Evolutionary conservation across 2,888 invertebrate species (phyloP).

Genomic region (Morpho achilles): DNA sequence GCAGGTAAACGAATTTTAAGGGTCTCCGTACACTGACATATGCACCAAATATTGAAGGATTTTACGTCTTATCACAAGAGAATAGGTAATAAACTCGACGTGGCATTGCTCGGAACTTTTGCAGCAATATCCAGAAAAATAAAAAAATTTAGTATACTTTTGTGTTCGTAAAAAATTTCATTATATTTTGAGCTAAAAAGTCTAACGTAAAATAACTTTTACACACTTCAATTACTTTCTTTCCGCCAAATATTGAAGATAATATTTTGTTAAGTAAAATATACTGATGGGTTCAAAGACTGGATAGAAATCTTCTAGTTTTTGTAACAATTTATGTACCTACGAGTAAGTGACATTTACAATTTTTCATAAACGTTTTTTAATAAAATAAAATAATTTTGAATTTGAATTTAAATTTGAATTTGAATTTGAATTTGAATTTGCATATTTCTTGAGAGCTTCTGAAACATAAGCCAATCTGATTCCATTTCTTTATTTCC

Average conservation of each 20-base stretch:
- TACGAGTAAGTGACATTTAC: too few species aligned
- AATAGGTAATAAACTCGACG: slow-evolving; percentile 26
- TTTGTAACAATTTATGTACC: too few species aligned
- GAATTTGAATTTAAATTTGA: too few species aligned
- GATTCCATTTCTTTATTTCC: too few species aligned
- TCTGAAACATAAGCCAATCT: too few species aligned
- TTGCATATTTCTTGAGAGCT: too few species aligned
- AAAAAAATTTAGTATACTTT: slow-evolving; percentile 8
- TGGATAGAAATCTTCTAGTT: too few species aligned
- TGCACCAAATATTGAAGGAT: slow-evolving; percentile 53
- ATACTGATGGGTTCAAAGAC: too few species aligned
- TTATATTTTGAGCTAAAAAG: slow-evolving; percentile 5
- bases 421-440: too few species aligned
- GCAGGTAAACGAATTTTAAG: slow-evolving; percentile 77
- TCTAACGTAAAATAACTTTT: slow-evolving; percentile 1
- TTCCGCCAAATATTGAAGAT: not conserved
- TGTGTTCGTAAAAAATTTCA: slow-evolving; percentile 5
- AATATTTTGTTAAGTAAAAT: too few species aligned
- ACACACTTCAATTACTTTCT: slow-evolving; percentile 3
- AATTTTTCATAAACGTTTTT: too few species aligned
- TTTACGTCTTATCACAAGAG: slow-evolving; percentile 62
- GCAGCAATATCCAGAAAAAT: slow-evolving; percentile 16
- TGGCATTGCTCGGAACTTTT: slow-evolving; percentile 15
- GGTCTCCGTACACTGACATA: slow-evolving; percentile 66
- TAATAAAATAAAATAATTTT: too few species aligned